Base-by-base conservation (phyloP, 1,140 invertebrate genomes). In the Aporrectodea caliginosa region DNA sequence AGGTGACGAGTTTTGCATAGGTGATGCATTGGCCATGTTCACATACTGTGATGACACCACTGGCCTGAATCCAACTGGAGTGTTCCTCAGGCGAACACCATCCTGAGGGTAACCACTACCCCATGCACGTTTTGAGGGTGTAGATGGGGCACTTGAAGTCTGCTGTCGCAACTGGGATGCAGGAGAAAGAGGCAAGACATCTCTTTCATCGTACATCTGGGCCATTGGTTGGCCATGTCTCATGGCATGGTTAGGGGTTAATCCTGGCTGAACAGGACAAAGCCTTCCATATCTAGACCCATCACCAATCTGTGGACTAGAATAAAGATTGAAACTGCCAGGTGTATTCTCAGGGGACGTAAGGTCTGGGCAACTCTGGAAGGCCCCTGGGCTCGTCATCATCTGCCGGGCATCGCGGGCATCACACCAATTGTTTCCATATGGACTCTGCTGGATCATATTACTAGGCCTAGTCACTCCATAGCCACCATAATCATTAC, bases 341-440 rank as follows among this genome's bases (percentile, higher is more conserved):
- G 43, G 43, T 22, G 43, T 58, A 58, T 33, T 79, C 78, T 43
- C 35, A 1, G 16, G 58, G 74, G 75, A 35, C n/a, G 73, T 16
- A 27, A 72, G 33, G 76, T 72, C 33, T n/a, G 76, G 35, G 43
- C 68, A 43, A 12, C 76, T 33, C 16, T 74, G 76, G n/a, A 29
- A 69, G 58, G 35, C 69, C 32, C 35, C 27, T 29, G 75, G 43
- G 16, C 33, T 12, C 1, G 1, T 33, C 1, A 31, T 27, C 32
- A 35, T 33, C 30, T 43, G 78, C 27, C 16, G 73, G 27, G n/a
- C 33, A 75, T 31, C 69, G 78, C 16, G n/a, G 30, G n/a, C n/a
- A n/a, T n/a, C n/a, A n/a, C n/a, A n/a, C 34, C 70, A 34, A 32
- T 14, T 75, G 27, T 16, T 75, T 32, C 22, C 43, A 12, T 58